Evolutionary conservation across 1,140 invertebrate species (phyloP).

Genomic region (Drosophila pruinosa): DNA sequence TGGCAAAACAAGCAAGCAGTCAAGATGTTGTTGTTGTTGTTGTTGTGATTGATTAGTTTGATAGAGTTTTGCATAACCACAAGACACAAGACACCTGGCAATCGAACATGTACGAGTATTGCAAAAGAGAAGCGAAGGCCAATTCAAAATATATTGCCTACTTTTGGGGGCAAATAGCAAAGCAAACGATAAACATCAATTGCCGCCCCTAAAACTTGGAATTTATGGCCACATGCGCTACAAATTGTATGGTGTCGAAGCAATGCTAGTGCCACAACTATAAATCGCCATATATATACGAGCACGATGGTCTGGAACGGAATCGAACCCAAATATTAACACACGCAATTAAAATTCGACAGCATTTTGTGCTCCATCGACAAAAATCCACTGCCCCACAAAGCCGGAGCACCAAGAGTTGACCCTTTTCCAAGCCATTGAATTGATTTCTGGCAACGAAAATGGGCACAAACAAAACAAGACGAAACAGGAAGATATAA

Average conservation of each 20-base stretch:
- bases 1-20: constrained; percentile 16
- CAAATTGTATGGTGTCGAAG: constrained; percentile 8
- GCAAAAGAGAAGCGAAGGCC: constrained; percentile 1
- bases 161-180: neutral
- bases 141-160: constrained; percentile 19
- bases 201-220: constrained; percentile 39
- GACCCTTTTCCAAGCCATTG: constrained; percentile 77
- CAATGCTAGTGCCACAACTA: constrained; percentile 54
- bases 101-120: constrained; percentile 3
- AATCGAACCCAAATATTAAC: constrained; percentile 64
- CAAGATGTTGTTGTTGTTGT: constrained; percentile 15
- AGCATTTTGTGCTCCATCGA: constrained; percentile 27
- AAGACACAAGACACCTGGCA: constrained; percentile 62
- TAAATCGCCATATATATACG: constrained; percentile 60
- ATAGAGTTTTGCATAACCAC: constrained; percentile 53
- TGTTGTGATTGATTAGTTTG: constrained; percentile 71
- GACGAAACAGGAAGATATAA: constrained; percentile 17
- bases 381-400: constrained; percentile 46
- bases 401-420: constrained; percentile 35
- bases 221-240: constrained; percentile 50
- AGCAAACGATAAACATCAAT: constrained; percentile 57
- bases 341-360: constrained; percentile 74
- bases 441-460: constrained; percentile 50
- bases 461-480: neutral
- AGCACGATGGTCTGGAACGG: constrained; percentile 29